phyloP scores from a whole-genome alignment of 2,888 invertebrate genomes.

The Muscina levida region DNA sequence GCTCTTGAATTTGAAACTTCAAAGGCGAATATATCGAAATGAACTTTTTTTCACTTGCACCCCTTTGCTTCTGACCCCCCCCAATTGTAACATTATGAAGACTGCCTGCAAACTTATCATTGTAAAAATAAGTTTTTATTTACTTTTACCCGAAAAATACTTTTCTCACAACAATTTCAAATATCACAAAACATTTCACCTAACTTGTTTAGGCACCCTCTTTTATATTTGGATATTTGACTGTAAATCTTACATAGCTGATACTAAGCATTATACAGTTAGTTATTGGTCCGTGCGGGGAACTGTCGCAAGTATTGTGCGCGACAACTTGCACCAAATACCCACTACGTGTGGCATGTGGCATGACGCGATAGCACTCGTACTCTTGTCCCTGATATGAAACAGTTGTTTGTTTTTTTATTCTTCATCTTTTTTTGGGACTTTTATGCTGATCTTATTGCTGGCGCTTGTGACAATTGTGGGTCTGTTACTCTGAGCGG shows the following conservation, averaged over 20 bases:
- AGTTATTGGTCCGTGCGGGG: not conserved
- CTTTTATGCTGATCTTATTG: slow-evolving; percentile 3
- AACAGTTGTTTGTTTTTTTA: slow-evolving; percentile 1
- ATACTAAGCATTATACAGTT: not conserved
- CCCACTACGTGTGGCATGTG: slow-evolving; percentile 13
- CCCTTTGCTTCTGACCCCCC: too few species aligned
- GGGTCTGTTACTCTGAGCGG: not conserved
- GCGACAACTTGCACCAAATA: not conserved
- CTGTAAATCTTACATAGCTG: slow-evolving; percentile 24
- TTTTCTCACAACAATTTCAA: too few species aligned
- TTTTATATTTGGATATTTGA: not conserved
- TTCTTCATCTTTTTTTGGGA: slow-evolving; percentile 3
- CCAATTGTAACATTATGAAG: too few species aligned
- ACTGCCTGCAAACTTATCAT: too few species aligned
- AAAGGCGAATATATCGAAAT: too few species aligned
- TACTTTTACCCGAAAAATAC: too few species aligned
- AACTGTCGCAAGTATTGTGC: too few species aligned
- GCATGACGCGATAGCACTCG: slow-evolving; percentile 3
- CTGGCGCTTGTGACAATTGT: not conserved
- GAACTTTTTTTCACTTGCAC: too few species aligned
- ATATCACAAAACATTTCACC: too few species aligned
- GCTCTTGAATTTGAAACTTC: too few species aligned
- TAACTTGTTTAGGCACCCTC: too few species aligned
- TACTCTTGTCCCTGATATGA: not conserved
- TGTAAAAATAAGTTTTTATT: too few species aligned